Evolutionary conservation across 2,888 invertebrate species (phyloP).

Genomic region (Pandemis cinnamomeana): DNA sequence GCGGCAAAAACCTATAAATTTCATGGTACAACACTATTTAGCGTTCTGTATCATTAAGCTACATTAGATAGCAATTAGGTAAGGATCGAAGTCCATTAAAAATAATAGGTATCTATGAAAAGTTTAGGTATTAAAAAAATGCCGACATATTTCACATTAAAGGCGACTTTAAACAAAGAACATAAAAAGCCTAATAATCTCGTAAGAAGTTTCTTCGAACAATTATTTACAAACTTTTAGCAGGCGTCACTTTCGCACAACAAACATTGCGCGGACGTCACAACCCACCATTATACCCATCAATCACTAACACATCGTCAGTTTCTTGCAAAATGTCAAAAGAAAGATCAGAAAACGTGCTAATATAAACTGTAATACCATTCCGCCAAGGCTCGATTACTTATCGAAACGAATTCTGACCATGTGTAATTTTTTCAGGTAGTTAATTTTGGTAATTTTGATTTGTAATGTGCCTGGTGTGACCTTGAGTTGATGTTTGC

Average conservation of each 20-base stretch:
- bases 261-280: slow-evolving; percentile 35
- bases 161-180: too few species aligned
- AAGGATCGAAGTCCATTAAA: too few species aligned
- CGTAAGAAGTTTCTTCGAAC: slow-evolving; percentile 31
- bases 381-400: background rate
- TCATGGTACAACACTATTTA: slow-evolving; percentile 20
- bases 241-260: slow-evolving; percentile 24
- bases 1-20: slow-evolving; percentile 18
- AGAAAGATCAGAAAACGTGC: background rate
- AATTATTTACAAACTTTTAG: slow-evolving; percentile 38
- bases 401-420: background rate
- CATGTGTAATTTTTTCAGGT: background rate
- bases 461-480: background rate
- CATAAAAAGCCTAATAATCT: slow-evolving; percentile 3
- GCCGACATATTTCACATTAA: too few species aligned
- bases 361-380: slow-evolving; percentile 10
- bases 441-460: slow-evolving; percentile 11
- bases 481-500: slow-evolving; percentile 4
- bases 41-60: too few species aligned
- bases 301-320: slow-evolving; percentile 27
- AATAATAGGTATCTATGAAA: too few species aligned
- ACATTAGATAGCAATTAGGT: too few species aligned
- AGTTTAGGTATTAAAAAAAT: too few species aligned
- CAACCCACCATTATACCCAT: slow-evolving; percentile 26
- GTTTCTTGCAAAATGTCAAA: slow-evolving; percentile 22